A percentile compares a stretch with the other conserved stretches of the same genome.
Evolutionary conservation across 2,113 vertebrate genomes (phyloP).

Genomic region (Rhinichthys klamathensis): DNA sequence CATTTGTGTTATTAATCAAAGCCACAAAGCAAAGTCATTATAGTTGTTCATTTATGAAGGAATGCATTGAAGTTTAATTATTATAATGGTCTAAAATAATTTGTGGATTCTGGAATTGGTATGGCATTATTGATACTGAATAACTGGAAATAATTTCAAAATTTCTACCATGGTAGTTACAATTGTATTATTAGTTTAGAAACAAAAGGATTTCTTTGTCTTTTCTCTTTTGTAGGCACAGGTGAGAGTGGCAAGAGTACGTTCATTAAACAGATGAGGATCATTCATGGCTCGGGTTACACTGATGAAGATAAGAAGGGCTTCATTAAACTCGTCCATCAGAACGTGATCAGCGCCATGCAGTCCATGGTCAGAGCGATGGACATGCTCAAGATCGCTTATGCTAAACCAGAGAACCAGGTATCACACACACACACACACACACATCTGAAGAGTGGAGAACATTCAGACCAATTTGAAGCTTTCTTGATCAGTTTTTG

Average conservation of each 20-base stretch:
- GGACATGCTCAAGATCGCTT: slow-evolving; percentile 79
- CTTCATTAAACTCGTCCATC: slow-evolving; percentile 87
- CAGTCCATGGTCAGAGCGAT: slow-evolving; percentile 87
- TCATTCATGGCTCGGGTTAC: slow-evolving; percentile 90
- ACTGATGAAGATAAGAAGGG: slow-evolving; percentile 85
- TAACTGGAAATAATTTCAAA: not conserved
- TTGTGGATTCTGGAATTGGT: not conserved
- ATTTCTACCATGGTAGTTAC: not conserved
- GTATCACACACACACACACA: slow-evolving; percentile 62
- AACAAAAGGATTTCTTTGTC: not conserved
- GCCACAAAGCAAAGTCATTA: not conserved
- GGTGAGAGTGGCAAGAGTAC: slow-evolving; percentile 92
- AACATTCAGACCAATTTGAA: too few species aligned
- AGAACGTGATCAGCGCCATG: slow-evolving; percentile 88
- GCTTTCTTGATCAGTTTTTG: too few species aligned
- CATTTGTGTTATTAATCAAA: not conserved
- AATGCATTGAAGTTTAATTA: not conserved
- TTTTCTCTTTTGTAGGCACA: slow-evolving; percentile 74
- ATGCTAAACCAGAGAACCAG: slow-evolving; percentile 77
- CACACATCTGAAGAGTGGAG: too few species aligned
- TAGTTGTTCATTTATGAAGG: not conserved
- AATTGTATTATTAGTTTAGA: not conserved
- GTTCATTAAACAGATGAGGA: slow-evolving; percentile 94
- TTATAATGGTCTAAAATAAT: not conserved
- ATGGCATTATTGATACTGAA: not conserved